Conservation (phyloP, 2,797 vertebrate genomes). For the Chloroceryle amazona region DNA sequence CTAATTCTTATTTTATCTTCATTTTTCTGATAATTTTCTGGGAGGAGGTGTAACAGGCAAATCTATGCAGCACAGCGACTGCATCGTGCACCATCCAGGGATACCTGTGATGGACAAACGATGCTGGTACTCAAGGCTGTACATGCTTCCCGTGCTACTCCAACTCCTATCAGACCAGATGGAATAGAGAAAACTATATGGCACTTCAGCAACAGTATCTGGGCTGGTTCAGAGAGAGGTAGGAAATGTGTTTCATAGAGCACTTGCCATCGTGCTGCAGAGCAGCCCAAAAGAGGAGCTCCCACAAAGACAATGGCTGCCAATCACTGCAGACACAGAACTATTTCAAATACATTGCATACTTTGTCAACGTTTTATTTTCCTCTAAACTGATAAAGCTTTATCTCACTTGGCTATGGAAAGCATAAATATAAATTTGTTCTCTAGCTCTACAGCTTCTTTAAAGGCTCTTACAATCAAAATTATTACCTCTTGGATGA, state of each 20-base stretch:
- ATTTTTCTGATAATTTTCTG: background rate
- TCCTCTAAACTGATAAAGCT: background rate
- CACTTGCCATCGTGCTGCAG: background rate
- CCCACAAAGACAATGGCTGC: background rate
- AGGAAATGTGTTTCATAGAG: background rate
- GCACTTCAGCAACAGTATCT: background rate
- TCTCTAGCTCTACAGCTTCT: fast-evolving
- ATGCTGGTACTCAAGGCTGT: background rate
- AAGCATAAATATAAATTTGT: background rate
- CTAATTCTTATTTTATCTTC: background rate
- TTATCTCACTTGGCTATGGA: background rate
- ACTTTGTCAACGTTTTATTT: background rate
- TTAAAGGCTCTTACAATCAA: background rate
- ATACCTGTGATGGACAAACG: fast-evolving
- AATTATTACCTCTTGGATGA: background rate
- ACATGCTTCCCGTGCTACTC: background rate
- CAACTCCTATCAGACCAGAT: background rate
- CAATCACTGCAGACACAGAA: fast-evolving
- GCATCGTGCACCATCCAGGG: too few species aligned
- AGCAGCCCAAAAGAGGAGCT: background rate
- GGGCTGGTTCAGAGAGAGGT: background rate
- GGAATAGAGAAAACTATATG: fast-evolving
- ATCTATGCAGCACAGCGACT: background rate
- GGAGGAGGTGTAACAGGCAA: background rate
- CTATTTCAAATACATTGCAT: background rate